Percentiles rank a stretch among this genome's conserved stretches.
phyloP scores from a whole-genome alignment of 2,888 invertebrate species.

The Hemistola chrysoprasaria region DNA sequence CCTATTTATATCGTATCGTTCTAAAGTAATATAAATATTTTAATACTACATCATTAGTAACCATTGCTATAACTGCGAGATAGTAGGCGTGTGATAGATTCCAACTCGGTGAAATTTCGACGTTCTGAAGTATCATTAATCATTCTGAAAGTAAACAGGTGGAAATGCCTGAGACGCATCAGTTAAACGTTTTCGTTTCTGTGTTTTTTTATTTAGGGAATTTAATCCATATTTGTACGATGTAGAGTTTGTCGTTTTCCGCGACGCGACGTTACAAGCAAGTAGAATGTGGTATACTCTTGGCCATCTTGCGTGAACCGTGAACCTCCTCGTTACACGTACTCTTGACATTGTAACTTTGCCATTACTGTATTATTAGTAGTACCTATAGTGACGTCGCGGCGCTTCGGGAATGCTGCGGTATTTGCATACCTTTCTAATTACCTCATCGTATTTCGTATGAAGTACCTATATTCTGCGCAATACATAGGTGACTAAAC shows the following conservation, averaged over 20 bases:
- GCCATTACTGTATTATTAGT: slow-evolving; percentile 50
- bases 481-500: slow-evolving; percentile 5
- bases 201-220: slow-evolving; percentile 55
- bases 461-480: slow-evolving; percentile 9
- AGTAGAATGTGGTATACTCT: slow-evolving; percentile 26
- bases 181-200: slow-evolving; percentile 46
- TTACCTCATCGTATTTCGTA: slow-evolving; percentile 44
- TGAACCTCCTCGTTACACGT: slow-evolving; percentile 35
- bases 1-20: slow-evolving; percentile 14
- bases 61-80: slow-evolving; percentile 6
- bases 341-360: slow-evolving; percentile 70
- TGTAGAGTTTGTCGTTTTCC: slow-evolving; percentile 38
- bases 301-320: slow-evolving; percentile 26
- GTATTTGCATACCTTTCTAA: slow-evolving; percentile 52
- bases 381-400: slow-evolving; percentile 30
- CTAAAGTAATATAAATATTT: slow-evolving; percentile 19
- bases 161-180: slow-evolving; percentile 43
- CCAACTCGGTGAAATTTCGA: slow-evolving; percentile 13
- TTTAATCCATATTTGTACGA: slow-evolving; percentile 34
- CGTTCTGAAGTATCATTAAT: slow-evolving; percentile 16
- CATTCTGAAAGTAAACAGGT: slow-evolving; percentile 40
- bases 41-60: slow-evolving; percentile 5
- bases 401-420: slow-evolving; percentile 22
- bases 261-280: slow-evolving; percentile 39
- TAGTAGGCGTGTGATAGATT: slow-evolving; percentile 19